phyloP scores from a whole-genome alignment of 2,797 vertebrate species.

The Sardinella longiceps region DNA sequence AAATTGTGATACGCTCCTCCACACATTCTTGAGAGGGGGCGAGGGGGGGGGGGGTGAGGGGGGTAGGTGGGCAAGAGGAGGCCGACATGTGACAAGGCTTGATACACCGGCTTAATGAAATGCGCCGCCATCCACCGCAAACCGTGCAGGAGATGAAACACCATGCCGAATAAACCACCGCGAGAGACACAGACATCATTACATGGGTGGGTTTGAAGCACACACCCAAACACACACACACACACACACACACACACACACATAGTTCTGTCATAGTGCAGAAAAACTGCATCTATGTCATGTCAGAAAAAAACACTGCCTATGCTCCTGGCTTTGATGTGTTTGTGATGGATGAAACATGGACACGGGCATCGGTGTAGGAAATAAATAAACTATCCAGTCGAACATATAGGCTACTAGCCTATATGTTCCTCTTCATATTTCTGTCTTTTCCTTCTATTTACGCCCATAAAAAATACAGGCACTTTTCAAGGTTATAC shows the following conservation, averaged over 20 bases:
- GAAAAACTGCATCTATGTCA: neutral
- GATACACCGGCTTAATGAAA: constrained; percentile 15
- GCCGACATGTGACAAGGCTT: constrained; percentile 4
- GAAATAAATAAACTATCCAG: neutral
- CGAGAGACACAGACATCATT: constrained; percentile 1
- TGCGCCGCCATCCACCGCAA: neutral
- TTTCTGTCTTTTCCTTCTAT: neutral
- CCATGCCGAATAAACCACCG: neutral
- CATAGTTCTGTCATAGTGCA: neutral
- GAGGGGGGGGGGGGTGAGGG: too few species aligned
- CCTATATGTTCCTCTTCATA: neutral
- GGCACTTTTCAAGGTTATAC: neutral
- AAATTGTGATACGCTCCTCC: neutral
- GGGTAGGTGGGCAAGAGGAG: too few species aligned
- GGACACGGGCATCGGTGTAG: neutral
- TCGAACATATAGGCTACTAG: neutral
- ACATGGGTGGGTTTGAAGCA: neutral
- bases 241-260: constrained; percentile 3
- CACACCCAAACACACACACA: neutral
- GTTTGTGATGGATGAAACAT: neutral
- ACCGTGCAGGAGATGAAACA: neutral
- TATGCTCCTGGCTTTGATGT: neutral
- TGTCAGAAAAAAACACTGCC: neutral
- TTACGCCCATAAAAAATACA: neutral
- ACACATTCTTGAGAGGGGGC: neutral